phyloP scores from a whole-genome alignment of 1,140 invertebrate genomes.

The Drosophila seguyi region DNA sequence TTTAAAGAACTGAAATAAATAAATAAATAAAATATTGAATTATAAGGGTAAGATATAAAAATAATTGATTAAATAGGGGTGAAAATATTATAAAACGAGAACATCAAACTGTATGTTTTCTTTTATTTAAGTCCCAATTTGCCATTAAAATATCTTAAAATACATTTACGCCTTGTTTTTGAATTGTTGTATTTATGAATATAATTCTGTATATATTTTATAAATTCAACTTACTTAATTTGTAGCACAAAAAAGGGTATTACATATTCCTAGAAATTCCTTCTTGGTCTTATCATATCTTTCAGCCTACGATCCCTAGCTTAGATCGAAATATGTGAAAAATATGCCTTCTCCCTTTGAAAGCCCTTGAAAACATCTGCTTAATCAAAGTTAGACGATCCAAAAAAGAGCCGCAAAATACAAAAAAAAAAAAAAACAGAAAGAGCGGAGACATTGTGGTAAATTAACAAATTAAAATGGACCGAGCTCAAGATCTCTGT shows the following conservation, averaged over 20 bases:
- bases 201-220: background rate
- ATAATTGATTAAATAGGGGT: background rate
- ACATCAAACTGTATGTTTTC: too few relatives aligned
- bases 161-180: too few relatives aligned
- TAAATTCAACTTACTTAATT: background rate
- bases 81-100: too few relatives aligned
- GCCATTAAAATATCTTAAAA: too few relatives aligned
- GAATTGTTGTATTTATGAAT: too few relatives aligned
- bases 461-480: slow-evolving; percentile 79
- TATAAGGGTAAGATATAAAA: background rate
- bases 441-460: slow-evolving; percentile 62
- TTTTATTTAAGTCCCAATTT: too few relatives aligned
- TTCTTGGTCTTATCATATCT: background rate
- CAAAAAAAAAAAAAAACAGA: slow-evolving; percentile 4
- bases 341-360: slow-evolving; percentile 1
- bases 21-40: background rate
- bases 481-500: slow-evolving; percentile 22
- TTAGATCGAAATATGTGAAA: slow-evolving; percentile 40
- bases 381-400: slow-evolving; percentile 58
- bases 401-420: slow-evolving; percentile 8
- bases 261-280: background rate
- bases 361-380: slow-evolving; percentile 41
- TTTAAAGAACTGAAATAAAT: background rate
- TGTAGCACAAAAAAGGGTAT: background rate
- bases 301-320: background rate